Evolutionary conservation across 2,888 invertebrate species (phyloP).

Genomic region (Lochmaea capreae): DNA sequence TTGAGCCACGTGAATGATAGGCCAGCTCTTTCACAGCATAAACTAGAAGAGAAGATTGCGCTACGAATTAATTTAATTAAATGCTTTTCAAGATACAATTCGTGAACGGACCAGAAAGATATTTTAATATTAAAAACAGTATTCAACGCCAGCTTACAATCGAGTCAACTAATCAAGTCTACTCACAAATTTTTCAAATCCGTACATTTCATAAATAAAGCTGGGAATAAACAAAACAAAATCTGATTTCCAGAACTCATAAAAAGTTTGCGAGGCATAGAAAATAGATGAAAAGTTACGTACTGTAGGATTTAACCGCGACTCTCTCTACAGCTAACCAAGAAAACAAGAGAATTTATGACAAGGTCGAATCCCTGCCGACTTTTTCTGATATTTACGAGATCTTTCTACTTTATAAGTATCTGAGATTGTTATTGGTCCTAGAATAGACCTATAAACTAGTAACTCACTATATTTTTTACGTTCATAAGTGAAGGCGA

Average conservation of each 20-base stretch:
- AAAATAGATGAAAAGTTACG: conserved; percentile 28
- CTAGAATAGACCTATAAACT: conserved; percentile 22
- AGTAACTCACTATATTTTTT: conserved; percentile 21
- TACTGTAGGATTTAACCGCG: conserved; percentile 18
- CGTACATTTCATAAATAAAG: neutral
- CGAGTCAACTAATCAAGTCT: neutral
- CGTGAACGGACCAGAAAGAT: too few relatives aligned
- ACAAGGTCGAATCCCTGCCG: conserved; percentile 27
- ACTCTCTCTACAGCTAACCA: conserved; percentile 3
- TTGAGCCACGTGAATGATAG: too few relatives aligned
- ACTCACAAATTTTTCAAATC: neutral
- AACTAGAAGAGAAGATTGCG: too few relatives aligned
- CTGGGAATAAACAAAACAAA: conserved; percentile 18
- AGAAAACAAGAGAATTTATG: conserved; percentile 39
- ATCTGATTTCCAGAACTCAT: conserved; percentile 18
- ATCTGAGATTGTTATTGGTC: conserved; percentile 22
- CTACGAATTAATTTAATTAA: too few relatives aligned
- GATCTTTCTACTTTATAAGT: conserved; percentile 30
- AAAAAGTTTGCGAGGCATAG: conserved; percentile 29
- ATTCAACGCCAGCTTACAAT: neutral
- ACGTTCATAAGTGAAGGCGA: conserved; percentile 16
- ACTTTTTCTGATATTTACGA: conserved; percentile 34
- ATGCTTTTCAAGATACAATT: too few relatives aligned
- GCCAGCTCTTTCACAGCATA: too few relatives aligned
- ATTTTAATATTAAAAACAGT: too few relatives aligned